These are phyloP conservation scores for Acrossocheilus fasciatus DNA, from an alignment of 2,797 vertebrate species.

Conservation along the genomic window DNA sequence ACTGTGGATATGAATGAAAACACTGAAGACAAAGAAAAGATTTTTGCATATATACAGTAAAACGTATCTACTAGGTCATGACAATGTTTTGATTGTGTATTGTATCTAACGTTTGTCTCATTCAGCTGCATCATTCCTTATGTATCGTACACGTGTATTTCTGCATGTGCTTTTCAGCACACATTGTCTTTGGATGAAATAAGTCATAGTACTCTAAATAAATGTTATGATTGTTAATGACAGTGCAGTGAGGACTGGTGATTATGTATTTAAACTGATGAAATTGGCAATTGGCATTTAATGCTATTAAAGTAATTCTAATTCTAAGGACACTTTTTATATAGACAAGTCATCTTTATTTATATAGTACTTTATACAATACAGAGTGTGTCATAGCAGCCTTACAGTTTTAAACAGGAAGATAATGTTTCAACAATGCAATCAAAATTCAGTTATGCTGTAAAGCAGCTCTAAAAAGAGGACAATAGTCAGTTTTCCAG, in stretches of 20 bases:
- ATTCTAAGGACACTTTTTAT: background rate
- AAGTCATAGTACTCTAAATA: conserved; percentile 45
- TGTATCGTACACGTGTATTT: conserved; percentile 32
- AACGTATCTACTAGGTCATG: conserved; percentile 17
- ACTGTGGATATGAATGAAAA: background rate
- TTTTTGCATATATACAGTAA: conserved; percentile 13
- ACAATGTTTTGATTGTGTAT: conserved; percentile 20
- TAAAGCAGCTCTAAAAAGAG: background rate
- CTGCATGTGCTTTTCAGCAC: conserved; percentile 54
- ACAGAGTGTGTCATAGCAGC: background rate
- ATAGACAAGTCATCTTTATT: background rate
- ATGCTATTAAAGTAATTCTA: background rate
- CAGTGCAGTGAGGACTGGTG: background rate
- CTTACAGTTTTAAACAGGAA: background rate
- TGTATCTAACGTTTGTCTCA: conserved; percentile 29
- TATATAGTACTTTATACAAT: background rate
- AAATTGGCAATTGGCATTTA: background rate
- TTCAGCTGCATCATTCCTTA: conserved; percentile 32
- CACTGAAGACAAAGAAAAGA: background rate
- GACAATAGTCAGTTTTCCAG: background rate
- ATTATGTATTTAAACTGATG: conserved; percentile 5
- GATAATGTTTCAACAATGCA: background rate
- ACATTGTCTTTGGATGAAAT: conserved; percentile 45
- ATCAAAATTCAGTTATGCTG: background rate
- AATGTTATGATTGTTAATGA: conserved; percentile 47